phyloP scores from a whole-genome alignment of 2,888 invertebrate species.

The Drosophila recens region DNA sequence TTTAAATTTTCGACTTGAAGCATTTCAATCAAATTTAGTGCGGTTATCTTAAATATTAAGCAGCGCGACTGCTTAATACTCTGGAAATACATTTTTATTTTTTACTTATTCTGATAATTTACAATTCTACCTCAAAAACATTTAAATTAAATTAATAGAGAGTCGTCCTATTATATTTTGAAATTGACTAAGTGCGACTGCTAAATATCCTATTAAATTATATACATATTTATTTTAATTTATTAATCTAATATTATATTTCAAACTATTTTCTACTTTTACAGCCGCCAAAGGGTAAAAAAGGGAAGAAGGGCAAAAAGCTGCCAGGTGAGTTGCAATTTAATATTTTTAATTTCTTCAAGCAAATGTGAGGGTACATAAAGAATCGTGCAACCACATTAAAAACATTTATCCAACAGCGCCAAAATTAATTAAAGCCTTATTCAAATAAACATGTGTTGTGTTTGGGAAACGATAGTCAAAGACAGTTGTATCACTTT shows the following conservation, averaged over 20 bases:
- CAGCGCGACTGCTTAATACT: too few relatives aligned
- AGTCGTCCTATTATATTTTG: not conserved
- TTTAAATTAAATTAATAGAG: not conserved
- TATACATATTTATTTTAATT: not conserved
- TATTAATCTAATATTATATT: not conserved
- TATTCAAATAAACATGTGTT: not conserved
- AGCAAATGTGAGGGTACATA: too few relatives aligned
- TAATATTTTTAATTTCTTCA: too few relatives aligned
- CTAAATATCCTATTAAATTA: too few relatives aligned
- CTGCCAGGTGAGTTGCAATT: slow-evolving; percentile 80
- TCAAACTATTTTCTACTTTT: slow-evolving; percentile 38
- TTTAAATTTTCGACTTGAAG: not conserved
- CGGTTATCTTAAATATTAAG: too few relatives aligned
- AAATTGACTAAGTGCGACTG: not conserved
- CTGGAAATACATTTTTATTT: too few relatives aligned
- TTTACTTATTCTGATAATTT: too few relatives aligned
- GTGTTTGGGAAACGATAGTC: not conserved
- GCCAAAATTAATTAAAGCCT: not conserved
- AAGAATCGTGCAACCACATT: too few relatives aligned
- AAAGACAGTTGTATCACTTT: not conserved
- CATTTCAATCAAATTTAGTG: not conserved
- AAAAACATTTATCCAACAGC: too few relatives aligned
- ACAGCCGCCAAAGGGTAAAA: slow-evolving; percentile 84
- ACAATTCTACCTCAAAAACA: too few relatives aligned
- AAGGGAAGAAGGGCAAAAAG: slow-evolving; percentile 84